These are phyloP conservation scores for Lathronympha strigana DNA, from an alignment of 2,888 invertebrate genomes.

Conservation along the genomic window DNA sequence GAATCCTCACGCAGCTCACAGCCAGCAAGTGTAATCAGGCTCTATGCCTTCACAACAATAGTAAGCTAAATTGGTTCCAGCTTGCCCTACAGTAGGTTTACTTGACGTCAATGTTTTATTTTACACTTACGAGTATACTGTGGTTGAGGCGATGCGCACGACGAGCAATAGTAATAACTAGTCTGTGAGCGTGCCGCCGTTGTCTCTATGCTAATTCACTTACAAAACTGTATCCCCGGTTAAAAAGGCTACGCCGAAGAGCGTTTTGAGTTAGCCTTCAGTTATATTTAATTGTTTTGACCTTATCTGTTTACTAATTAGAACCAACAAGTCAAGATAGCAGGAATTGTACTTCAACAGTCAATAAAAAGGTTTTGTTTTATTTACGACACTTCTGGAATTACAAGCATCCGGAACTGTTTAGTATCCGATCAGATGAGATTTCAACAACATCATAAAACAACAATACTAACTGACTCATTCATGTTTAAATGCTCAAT, in stretches of 20 bases:
- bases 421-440: no score
- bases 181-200: constrained; percentile 49
- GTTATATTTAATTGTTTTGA: constrained; percentile 18
- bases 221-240: constrained; percentile 58
- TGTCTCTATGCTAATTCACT: constrained; percentile 65
- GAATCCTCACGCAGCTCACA: no score
- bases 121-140: no score
- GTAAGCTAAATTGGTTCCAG: no score
- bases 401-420: no score
- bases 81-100: no score
- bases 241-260: constrained; percentile 57
- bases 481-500: constrained; percentile 15
- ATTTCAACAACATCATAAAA: no score
- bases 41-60: no score
- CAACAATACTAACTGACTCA: no score
- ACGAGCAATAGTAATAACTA: constrained; percentile 1
- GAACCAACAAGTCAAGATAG: neutral
- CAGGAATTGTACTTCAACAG: neutral
- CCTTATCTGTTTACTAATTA: constrained; percentile 1
- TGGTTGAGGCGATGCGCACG: neutral
- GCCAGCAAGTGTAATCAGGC: no score
- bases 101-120: no score
- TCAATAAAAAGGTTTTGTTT: neutral
- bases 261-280: constrained; percentile 43
- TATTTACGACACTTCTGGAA: no score